A percentile compares a stretch with the other conserved stretches of the same genome.
Conservation (phyloP, 2,888 invertebrate genomes). For the Cryptops parisi region DNA sequence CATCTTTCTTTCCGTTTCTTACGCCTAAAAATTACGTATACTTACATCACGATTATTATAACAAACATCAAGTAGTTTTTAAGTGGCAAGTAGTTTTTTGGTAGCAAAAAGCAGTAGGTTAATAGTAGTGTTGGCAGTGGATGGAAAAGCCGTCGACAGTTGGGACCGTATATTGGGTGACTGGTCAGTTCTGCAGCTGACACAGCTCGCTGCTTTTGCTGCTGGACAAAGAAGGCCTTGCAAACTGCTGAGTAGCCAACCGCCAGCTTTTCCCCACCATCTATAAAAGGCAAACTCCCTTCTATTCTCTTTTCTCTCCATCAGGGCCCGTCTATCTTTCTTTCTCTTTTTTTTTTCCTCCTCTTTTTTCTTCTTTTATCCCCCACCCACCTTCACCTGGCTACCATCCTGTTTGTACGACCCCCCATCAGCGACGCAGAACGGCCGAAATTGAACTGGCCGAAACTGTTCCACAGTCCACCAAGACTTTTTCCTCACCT, state of each 20-base stretch:
- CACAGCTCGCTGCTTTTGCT: constrained; percentile 10
- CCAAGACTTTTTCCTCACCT: constrained; percentile 9
- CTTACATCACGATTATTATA: too few species aligned
- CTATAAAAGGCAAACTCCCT: neutral
- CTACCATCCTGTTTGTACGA: neutral
- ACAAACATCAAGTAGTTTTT: too few species aligned
- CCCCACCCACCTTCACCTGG: constrained; percentile 11
- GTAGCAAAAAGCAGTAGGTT: too few species aligned
- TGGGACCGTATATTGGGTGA: neutral
- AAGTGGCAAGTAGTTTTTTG: too few species aligned
- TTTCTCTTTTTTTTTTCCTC: neutral
- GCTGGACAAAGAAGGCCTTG: constrained; percentile 11
- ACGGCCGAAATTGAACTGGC: constrained; percentile 9
- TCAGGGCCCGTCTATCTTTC: neutral
- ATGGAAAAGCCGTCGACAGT: too few species aligned
- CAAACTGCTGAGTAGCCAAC: constrained; percentile 14
- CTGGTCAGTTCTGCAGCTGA: constrained; percentile 11
- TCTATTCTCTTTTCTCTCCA: neutral
- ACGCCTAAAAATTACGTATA: too few species aligned
- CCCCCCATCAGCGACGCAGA: constrained; percentile 3
- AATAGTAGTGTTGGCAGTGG: too few species aligned
- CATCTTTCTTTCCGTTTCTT: too few species aligned
- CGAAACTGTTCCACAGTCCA: constrained; percentile 2
- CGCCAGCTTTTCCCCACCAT: neutral
- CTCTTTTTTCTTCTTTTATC: neutral